A percentile compares a stretch with the other conserved stretches of the same genome.
Conservation (phyloP, 2,888 invertebrate genomes). For the Troilus luridus region DNA sequence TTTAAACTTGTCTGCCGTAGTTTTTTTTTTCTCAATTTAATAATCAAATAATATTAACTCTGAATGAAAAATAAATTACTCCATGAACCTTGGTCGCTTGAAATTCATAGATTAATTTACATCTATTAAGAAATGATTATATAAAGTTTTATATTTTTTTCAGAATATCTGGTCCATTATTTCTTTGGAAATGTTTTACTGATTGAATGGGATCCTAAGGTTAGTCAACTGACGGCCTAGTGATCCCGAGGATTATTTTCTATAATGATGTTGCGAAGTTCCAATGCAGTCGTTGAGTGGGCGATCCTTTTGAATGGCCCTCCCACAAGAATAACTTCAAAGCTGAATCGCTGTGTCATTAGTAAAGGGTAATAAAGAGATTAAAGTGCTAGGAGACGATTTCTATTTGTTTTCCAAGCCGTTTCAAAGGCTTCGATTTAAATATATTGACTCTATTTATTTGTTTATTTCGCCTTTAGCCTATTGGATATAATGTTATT, state of each 20-base stretch:
- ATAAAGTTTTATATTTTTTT: background rate
- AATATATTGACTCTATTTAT: background rate
- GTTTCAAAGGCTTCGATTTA: background rate
- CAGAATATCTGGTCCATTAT: background rate
- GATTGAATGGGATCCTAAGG: background rate
- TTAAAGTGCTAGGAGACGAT: background rate
- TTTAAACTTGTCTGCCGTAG: too few species aligned
- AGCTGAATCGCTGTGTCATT: conserved; percentile 12
- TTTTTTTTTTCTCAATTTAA: too few species aligned
- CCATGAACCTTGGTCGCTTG: background rate
- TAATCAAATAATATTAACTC: too few species aligned
- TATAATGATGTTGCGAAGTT: conserved; percentile 4
- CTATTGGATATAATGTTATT: too few species aligned
- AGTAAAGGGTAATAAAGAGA: background rate
- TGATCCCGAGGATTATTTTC: background rate
- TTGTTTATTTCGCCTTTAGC: too few species aligned
- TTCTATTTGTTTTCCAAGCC: background rate
- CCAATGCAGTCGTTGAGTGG: background rate
- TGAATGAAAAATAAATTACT: too few species aligned
- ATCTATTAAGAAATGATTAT: background rate
- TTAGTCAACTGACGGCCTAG: background rate
- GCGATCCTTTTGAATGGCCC: background rate
- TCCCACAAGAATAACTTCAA: conserved; percentile 3
- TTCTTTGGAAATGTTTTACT: background rate
- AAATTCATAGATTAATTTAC: background rate